phyloP scores from a whole-genome alignment of 2,797 vertebrate genomes.

The Myotis vivesi region DNA sequence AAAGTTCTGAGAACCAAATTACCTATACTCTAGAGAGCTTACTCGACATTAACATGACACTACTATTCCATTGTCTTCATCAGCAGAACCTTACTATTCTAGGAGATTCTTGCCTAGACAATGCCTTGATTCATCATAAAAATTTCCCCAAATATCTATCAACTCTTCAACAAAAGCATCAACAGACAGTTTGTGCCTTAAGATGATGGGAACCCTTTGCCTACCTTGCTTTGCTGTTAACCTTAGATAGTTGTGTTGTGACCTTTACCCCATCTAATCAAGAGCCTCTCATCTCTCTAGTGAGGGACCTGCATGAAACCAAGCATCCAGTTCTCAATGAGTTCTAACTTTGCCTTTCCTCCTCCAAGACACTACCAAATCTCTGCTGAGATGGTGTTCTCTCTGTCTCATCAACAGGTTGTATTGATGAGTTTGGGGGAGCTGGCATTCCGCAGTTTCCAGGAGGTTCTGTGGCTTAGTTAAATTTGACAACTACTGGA shows the following conservation, averaged over 20 bases:
- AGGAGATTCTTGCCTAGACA: neutral
- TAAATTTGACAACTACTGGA: neutral
- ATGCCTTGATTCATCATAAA: neutral
- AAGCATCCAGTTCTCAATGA: neutral
- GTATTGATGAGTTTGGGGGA: neutral
- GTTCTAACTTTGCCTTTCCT: neutral
- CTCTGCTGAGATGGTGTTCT: neutral
- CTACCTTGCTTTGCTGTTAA: neutral
- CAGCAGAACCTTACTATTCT: neutral
- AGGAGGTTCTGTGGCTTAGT: neutral
- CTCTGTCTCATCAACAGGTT: neutral
- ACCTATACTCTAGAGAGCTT: neutral
- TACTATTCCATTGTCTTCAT: neutral
- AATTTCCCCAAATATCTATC: neutral
- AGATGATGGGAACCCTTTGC: neutral
- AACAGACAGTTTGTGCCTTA: neutral
- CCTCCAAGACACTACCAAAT: neutral
- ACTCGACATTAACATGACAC: too few relatives aligned
- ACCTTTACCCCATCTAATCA: neutral
- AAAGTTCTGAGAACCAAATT: neutral
- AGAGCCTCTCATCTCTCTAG: too few relatives aligned
- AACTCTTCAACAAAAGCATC: neutral
- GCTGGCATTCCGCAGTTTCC: neutral
- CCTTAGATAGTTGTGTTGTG: neutral
- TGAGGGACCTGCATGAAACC: neutral